phyloP scores from a whole-genome alignment of 1,140 invertebrate genomes.

The Muscidifurax raptorellus region DNA sequence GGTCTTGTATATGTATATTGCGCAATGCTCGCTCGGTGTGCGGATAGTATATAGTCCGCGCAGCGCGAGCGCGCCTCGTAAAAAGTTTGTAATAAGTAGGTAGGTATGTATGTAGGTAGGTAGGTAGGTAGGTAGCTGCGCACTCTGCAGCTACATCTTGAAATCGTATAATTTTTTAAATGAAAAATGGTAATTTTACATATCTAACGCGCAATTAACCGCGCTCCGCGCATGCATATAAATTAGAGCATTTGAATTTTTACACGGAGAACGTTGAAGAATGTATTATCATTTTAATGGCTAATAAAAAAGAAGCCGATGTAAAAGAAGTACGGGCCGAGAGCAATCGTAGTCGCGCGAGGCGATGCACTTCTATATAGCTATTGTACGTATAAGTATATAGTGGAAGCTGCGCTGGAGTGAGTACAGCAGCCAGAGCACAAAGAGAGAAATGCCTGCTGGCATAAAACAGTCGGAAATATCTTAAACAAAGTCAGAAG shows the following conservation, averaged over 20 bases:
- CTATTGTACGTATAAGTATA: too few relatives aligned
- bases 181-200: background rate
- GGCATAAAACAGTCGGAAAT: background rate
- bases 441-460: background rate
- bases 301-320: background rate
- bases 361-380: too few relatives aligned
- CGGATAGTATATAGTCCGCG: background rate
- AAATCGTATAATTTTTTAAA: background rate
- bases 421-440: too few relatives aligned
- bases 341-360: background rate
- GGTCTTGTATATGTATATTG: too few relatives aligned
- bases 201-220: slow-evolving; percentile 1
- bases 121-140: too few relatives aligned
- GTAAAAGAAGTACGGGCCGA: background rate
- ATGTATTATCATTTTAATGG: slow-evolving; percentile 2
- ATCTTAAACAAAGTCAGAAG: background rate
- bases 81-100: background rate
- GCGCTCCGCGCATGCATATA: background rate
- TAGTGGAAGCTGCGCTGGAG: too few relatives aligned
- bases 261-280: background rate
- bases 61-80: background rate
- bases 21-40: too few relatives aligned
- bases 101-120: background rate
- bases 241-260: slow-evolving; percentile 2
- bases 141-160: background rate